A percentile compares a stretch with the other conserved stretches of the same genome.
phyloP scores from a whole-genome alignment of 2,888 invertebrate species.

The Agrochola circellaris region DNA sequence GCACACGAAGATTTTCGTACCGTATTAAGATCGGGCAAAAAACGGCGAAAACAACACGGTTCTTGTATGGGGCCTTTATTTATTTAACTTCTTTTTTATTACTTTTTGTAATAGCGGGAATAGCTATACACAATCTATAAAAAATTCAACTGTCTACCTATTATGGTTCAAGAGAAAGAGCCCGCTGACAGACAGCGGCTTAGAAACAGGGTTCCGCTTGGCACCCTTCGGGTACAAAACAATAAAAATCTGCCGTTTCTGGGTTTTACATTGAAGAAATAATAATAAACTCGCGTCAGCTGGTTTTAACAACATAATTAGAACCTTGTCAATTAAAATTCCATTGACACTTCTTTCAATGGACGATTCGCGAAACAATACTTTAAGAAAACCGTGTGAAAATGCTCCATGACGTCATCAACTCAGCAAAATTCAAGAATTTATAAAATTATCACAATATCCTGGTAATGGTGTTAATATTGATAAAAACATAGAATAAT shows the following conservation, averaged over 20 bases:
- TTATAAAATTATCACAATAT: background rate
- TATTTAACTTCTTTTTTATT: background rate
- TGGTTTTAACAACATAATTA: background rate
- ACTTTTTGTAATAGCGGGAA: background rate
- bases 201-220: background rate
- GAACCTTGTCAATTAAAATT: slow-evolving; percentile 18
- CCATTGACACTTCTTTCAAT: background rate
- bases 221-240: background rate
- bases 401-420: background rate
- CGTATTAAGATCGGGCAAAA: too few relatives aligned
- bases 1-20: too few relatives aligned
- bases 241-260: background rate
- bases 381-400: slow-evolving; percentile 27
- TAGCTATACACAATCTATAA: background rate
- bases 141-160: background rate
- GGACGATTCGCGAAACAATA: slow-evolving; percentile 26
- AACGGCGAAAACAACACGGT: background rate
- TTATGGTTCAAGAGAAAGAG: background rate
- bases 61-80: too few relatives aligned
- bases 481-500: too few relatives aligned
- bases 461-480: too few relatives aligned
- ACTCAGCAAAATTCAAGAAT: background rate
- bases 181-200: background rate
- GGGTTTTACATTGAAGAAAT: background rate
- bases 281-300: background rate